Percentiles rank a stretch among this genome's conserved stretches.
These are phyloP conservation scores for Anguilla rostrata DNA, from an alignment of 2,113 vertebrate species.

Conservation along the genomic window DNA sequence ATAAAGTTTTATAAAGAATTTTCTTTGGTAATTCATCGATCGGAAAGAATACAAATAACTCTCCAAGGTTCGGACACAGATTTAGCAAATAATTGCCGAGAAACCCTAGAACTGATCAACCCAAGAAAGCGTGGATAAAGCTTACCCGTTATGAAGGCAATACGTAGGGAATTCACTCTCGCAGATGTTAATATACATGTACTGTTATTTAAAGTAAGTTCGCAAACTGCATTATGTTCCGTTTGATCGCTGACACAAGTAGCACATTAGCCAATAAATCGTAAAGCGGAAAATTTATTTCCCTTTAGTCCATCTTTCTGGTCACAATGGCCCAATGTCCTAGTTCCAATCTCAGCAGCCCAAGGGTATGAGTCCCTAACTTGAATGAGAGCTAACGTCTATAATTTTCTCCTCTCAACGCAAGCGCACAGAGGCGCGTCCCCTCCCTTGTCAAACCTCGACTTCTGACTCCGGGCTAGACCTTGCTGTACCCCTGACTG, in stretches of 20 bases:
- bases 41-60: neutral
- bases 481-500: neutral
- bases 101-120: neutral
- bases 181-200: neutral
- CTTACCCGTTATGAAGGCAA: neutral
- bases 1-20: neutral
- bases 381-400: neutral
- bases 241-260: neutral
- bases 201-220: neutral
- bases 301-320: neutral
- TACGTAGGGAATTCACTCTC: neutral
- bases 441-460: neutral
- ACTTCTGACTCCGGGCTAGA: neutral
- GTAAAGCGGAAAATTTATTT: neutral
- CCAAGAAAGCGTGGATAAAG: neutral
- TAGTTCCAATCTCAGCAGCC: neutral
- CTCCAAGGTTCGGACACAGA: neutral
- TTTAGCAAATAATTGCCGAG: neutral
- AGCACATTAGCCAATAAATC: neutral
- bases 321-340: neutral
- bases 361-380: neutral
- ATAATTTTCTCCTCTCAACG: neutral
- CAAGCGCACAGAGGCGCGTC: slow-evolving; percentile 5
- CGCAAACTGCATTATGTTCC: neutral
- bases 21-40: neutral